Evolutionary conservation across 1,140 invertebrate genomes (phyloP).

Genomic region (Halictus rubicundus): DNA sequence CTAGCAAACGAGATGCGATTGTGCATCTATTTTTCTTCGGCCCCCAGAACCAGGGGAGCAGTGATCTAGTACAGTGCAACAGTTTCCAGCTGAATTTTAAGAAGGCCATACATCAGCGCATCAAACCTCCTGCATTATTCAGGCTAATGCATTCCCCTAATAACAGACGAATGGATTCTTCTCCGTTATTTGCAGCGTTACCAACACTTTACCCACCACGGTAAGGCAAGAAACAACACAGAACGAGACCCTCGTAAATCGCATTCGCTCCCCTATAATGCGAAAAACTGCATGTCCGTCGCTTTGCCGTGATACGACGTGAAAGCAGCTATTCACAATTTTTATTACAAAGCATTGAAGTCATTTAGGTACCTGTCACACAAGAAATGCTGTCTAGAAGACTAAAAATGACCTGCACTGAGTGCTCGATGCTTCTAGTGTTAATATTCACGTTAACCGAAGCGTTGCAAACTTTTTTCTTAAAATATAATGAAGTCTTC

Average conservation of each 20-base stretch:
- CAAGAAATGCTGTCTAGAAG: too few species aligned
- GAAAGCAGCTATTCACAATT: too few species aligned
- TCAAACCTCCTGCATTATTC: conserved; percentile 50
- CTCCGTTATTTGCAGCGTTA: background rate
- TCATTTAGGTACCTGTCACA: too few species aligned
- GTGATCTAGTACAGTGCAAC: conserved; percentile 26
- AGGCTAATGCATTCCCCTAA: conserved; percentile 36
- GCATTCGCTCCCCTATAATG: background rate
- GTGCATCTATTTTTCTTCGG: conserved; percentile 25
- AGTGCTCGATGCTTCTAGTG: too few species aligned
- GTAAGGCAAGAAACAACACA: background rate
- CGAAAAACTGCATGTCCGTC: background rate
- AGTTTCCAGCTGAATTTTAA: conserved; percentile 45
- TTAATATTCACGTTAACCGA: too few species aligned
- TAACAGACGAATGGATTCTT: conserved; percentile 30
- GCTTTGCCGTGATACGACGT: too few species aligned
- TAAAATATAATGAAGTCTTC: too few species aligned
- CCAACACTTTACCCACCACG: background rate
- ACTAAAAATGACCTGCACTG: too few species aligned
- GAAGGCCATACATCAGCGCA: conserved; percentile 33
- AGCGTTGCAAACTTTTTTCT: too few species aligned
- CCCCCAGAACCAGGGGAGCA: background rate
- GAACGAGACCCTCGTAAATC: background rate
- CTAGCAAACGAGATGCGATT: conserved; percentile 9
- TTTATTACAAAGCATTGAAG: too few species aligned